Evolutionary conservation across 1,140 invertebrate species (phyloP).

Genomic region (Drosophila teissieri): DNA sequence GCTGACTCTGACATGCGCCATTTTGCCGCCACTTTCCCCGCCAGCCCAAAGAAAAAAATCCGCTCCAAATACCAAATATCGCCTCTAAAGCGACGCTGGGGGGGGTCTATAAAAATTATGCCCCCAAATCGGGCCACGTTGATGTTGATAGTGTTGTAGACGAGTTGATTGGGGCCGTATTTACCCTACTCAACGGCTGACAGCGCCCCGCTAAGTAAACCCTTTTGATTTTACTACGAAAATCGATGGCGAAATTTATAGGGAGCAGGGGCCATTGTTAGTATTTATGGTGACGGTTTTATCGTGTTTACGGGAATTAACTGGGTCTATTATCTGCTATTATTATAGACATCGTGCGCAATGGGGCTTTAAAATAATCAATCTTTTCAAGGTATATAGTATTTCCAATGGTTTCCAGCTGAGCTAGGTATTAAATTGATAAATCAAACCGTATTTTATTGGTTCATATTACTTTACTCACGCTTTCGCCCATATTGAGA

Average conservation of each 20-base stretch:
- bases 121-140: constrained; percentile 65
- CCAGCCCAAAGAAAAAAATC: neutral
- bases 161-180: constrained; percentile 46
- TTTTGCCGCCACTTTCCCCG: constrained; percentile 17
- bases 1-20: constrained; percentile 61
- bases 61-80: neutral
- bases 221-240: constrained; percentile 69
- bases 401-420: neutral
- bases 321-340: constrained; percentile 2
- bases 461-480: neutral
- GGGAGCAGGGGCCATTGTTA: constrained; percentile 13
- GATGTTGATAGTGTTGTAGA: constrained; percentile 54
- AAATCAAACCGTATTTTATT: neutral
- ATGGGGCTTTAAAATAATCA: no score
- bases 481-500: neutral
- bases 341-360: neutral
- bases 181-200: constrained; percentile 74
- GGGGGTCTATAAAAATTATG: constrained; percentile 69
- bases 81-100: neutral
- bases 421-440: neutral
- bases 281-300: constrained; percentile 23
- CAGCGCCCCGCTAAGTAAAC: constrained; percentile 54
- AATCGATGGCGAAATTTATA: constrained; percentile 60
- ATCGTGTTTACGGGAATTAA: constrained; percentile 40
- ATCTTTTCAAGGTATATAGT: no score